Conservation (phyloP, 1,140 invertebrate genomes). For the Bactericera cockerelli region DNA sequence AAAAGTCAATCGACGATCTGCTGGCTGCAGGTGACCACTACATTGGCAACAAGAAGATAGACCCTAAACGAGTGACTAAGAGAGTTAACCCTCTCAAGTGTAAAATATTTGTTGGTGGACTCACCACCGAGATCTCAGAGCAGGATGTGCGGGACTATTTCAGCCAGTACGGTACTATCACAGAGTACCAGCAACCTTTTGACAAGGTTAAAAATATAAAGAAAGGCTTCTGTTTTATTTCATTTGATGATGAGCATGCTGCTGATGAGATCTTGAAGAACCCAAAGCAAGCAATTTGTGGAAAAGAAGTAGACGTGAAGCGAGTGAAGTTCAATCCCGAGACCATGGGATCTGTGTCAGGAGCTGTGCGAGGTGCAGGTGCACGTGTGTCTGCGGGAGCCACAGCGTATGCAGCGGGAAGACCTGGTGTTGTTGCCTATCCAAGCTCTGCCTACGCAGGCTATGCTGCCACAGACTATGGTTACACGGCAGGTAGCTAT, state of each 20-base stretch:
- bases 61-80: conserved; percentile 44
- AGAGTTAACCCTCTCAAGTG: conserved; percentile 37
- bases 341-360: conserved; percentile 21
- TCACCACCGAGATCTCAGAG: conserved; percentile 45
- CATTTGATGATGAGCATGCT: conserved; percentile 44
- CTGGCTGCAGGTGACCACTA: conserved; percentile 26
- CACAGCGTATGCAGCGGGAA: conserved; percentile 13
- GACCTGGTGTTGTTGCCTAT: conserved; percentile 8
- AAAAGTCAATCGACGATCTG: conserved; percentile 38
- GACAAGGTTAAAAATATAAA: conserved; percentile 51
- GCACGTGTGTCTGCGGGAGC: conserved; percentile 16
- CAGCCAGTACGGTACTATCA: conserved; percentile 41
- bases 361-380: conserved; percentile 18
- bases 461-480: conserved; percentile 25
- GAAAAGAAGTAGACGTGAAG: conserved; percentile 42
- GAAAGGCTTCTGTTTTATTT: conserved; percentile 49
- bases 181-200: conserved; percentile 50
- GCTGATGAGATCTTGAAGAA: conserved; percentile 44
- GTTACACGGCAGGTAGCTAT: conserved; percentile 31
- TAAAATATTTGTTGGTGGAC: conserved; percentile 51
- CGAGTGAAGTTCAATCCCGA: conserved; percentile 36
- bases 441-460: conserved; percentile 17
- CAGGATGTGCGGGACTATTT: conserved; percentile 45
- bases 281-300: conserved; percentile 44
- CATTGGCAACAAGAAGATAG: conserved; percentile 47